phyloP scores from a whole-genome alignment of 1,140 invertebrate species.

The Rhagoletis zephyria region DNA sequence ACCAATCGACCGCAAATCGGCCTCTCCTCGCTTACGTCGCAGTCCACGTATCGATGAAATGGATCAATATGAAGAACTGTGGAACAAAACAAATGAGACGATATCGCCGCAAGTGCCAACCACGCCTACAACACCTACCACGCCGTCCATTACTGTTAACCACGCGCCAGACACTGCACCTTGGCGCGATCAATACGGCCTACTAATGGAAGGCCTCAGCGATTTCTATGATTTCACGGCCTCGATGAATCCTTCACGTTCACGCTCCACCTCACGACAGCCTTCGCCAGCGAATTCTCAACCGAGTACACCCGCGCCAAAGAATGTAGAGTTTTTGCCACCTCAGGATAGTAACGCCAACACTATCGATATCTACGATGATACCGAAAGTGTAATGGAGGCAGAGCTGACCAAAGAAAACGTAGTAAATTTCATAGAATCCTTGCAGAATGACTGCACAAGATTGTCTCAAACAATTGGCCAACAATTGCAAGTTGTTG shows the following conservation, averaged over 20 bases:
- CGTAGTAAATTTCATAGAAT: conserved; percentile 63
- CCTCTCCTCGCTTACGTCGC: conserved; percentile 59
- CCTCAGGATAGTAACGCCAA: conserved; percentile 56
- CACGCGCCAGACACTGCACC: conserved; percentile 64
- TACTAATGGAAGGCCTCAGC: conserved; percentile 69
- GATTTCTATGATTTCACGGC: conserved; percentile 72
- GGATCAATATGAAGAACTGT: conserved; percentile 68
- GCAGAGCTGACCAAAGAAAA: conserved; percentile 62
- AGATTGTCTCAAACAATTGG: background rate
- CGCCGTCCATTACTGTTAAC: conserved; percentile 61
- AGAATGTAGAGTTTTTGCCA: conserved; percentile 64
- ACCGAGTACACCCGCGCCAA: conserved; percentile 60
- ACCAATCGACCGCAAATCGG: conserved; percentile 55
- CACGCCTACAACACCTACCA: conserved; percentile 2
- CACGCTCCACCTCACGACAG: conserved; percentile 64
- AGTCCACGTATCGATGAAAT: conserved; percentile 71
- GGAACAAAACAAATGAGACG: conserved; percentile 57
- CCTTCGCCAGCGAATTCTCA: conserved; percentile 58
- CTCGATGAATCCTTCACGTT: conserved; percentile 68
- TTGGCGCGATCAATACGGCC: conserved; percentile 67
- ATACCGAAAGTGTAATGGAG: conserved; percentile 58
- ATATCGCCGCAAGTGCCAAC: background rate
- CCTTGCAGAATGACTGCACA: background rate
- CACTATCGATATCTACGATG: conserved; percentile 65
- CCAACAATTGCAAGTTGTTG: background rate